A percentile compares a stretch with the other conserved stretches of the same genome.
Conservation (phyloP, 92 coral and sea anemone genomes). For the Scolanthus callimorphus region DNA sequence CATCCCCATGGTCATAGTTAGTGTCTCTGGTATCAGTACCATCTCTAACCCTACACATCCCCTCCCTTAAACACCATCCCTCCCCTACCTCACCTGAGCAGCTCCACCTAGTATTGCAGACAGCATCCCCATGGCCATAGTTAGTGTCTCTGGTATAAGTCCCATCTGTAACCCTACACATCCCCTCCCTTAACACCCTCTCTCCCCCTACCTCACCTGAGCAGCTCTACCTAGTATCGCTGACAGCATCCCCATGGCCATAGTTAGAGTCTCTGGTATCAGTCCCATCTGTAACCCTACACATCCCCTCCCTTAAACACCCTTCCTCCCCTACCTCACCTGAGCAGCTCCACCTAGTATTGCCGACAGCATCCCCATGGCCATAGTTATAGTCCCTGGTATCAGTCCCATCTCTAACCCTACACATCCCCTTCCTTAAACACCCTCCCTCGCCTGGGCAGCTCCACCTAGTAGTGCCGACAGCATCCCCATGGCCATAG, state of each 20-base stretch:
- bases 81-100: slow-evolving; percentile 60
- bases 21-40: slow-evolving; percentile 71
- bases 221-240: slow-evolving; percentile 85
- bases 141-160: slow-evolving; percentile 76
- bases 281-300: slow-evolving; percentile 44
- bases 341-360: slow-evolving; percentile 80
- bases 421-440: no score
- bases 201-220: slow-evolving; percentile 63
- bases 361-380: slow-evolving; percentile 91
- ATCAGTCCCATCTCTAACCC: slow-evolving; percentile 45
- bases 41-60: no score
- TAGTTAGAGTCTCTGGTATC: slow-evolving; percentile 79
- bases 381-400: slow-evolving; percentile 87
- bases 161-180: slow-evolving; percentile 37
- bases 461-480: slow-evolving; percentile 90
- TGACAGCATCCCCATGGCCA: slow-evolving; percentile 93
- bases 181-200: no score
- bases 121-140: slow-evolving; percentile 94
- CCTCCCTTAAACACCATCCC: no score
- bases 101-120: slow-evolving; percentile 90
- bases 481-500: slow-evolving; percentile 94
- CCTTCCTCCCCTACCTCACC: no score
- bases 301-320: no score
- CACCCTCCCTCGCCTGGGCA: no score
- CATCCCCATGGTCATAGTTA: slow-evolving; percentile 94